Conservation (phyloP, 2,888 invertebrate genomes). For the Bursaphelenchus okinawaensis region DNA sequence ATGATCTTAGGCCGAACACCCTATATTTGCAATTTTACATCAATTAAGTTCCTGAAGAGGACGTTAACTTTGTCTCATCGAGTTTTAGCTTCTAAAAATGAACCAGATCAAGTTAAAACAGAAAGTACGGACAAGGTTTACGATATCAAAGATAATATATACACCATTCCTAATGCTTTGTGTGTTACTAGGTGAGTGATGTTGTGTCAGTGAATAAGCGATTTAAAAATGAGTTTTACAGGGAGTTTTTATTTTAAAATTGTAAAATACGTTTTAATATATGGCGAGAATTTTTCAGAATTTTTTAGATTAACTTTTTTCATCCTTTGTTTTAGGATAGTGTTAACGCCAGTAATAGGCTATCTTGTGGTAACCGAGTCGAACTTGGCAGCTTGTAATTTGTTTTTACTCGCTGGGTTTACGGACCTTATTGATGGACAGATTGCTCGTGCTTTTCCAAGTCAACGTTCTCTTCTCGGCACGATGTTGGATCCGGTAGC, state of each 20-base stretch:
- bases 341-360: slow-evolving; percentile 79
- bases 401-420: slow-evolving; percentile 79
- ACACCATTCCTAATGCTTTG: slow-evolving; percentile 85
- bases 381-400: slow-evolving; percentile 72
- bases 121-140: not conserved
- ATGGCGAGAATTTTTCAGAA: too few relatives aligned
- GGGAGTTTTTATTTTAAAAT: not conserved
- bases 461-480: slow-evolving; percentile 85
- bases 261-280: too few relatives aligned
- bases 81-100: too few relatives aligned
- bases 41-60: slow-evolving; percentile 27
- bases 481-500: slow-evolving; percentile 93
- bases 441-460: slow-evolving; percentile 85
- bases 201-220: not conserved
- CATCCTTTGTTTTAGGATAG: slow-evolving; percentile 68
- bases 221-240: not conserved
- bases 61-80: too few relatives aligned
- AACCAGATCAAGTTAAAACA: not conserved
- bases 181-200: slow-evolving; percentile 66
- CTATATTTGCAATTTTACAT: not conserved
- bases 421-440: slow-evolving; percentile 86
- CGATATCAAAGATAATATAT: slow-evolving; percentile 73
- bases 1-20: not conserved
- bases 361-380: slow-evolving; percentile 78
- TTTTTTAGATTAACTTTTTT: too few relatives aligned